Base-by-base conservation (phyloP, 2,888 invertebrate species). In the Phymatocera aterrima region DNA sequence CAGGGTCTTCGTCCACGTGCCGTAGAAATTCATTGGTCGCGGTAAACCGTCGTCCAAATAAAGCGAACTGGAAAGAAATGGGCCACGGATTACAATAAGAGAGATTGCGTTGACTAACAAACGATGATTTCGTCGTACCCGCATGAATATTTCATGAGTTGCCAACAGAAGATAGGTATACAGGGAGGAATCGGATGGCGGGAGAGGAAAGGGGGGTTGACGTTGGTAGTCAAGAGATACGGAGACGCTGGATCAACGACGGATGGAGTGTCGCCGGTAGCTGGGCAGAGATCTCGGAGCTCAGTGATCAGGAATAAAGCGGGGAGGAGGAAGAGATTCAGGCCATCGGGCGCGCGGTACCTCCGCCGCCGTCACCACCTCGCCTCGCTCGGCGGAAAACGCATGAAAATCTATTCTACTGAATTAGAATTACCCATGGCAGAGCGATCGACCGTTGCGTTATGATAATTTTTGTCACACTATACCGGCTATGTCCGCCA, bases 61-160 rank as follows among this genome's bases (percentile, higher is more conserved):
- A 82, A 80, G 77, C 79, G 80, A 65, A 80, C 78, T 74, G 77
- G 77, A 78, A 79, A 83, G 81, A 83, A 83, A 84, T 83, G 82
- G 83, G 82, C 80, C 83, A 83, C 75, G 68, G 77, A 80, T 82
- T 81, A 82, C 79, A 81, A 82, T 81, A 80, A 70, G 80, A 77
- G 77, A 72, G 80, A 79, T 79, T 80, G 79, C 81, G 84, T 83
- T 84, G 86, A 85, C 85, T 85, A 85, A 86, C 82, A 86, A 86
- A 86, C 85, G 83, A 87, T 84, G 84, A 87, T 87, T 85, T 85
- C 83, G 84, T 84, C 80, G 84, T 82, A 82, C 79, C n/a, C 68
- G 81, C 83, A 85, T 89, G 87, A 89, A 89, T 89, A 87, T 89
- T 89, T 88, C 89, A 89, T 89, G 88, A 57, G 74, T 70, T 40